Conservation (phyloP, 2,113 vertebrate genomes). For the Talpa occidentalis region DNA sequence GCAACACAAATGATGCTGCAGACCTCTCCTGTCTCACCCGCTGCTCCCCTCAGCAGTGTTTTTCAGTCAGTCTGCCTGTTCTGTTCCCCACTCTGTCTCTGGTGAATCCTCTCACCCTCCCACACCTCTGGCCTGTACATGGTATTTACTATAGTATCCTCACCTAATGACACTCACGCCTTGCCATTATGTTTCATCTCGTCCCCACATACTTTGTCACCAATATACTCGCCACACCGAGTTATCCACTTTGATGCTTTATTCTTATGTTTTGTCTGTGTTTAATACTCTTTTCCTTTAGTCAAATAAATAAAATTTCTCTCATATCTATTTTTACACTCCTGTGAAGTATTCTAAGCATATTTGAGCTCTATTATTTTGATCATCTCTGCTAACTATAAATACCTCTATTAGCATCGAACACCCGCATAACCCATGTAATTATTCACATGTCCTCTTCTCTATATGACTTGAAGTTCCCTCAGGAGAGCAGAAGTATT, state of each 20-base stretch:
- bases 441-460: background rate
- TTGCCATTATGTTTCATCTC: background rate
- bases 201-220: background rate
- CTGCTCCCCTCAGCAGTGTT: no score
- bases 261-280: background rate
- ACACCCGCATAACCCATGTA: background rate
- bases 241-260: background rate
- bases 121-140: background rate
- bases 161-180: no score
- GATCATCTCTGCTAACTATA: background rate
- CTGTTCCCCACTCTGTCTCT: no score
- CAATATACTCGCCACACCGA: fast-evolving
- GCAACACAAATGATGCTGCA: no score
- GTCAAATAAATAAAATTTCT: background rate
- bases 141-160: background rate
- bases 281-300: background rate
- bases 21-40: no score
- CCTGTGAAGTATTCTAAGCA: background rate
- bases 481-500: background rate
- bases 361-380: background rate
- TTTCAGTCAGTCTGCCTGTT: no score
- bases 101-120: no score
- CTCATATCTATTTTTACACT: background rate
- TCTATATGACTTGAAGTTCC: background rate
- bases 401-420: background rate